phyloP scores from a whole-genome alignment of 2,888 invertebrate species.

The Drymonia ruficornis region DNA sequence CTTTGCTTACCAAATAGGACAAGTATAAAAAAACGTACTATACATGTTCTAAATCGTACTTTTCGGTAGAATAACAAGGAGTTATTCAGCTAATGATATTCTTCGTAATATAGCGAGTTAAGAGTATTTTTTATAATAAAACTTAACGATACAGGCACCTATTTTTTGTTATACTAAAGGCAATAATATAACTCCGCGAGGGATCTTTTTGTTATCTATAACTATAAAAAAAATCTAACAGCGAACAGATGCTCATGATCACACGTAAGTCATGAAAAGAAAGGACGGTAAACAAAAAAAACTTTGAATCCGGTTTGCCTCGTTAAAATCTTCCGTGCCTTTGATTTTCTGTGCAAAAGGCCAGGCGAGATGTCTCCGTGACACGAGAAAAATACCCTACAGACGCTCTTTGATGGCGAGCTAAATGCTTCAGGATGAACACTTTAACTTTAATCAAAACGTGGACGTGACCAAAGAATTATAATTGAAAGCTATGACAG shows the following conservation, averaged over 20 bases:
- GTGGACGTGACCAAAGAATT: constrained; percentile 23
- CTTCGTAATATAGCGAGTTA: not conserved
- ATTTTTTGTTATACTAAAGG: no score
- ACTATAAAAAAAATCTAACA: no score
- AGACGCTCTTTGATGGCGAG: constrained; percentile 56
- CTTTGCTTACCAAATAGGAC: no score
- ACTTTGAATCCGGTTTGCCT: constrained; percentile 72
- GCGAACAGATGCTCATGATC: no score
- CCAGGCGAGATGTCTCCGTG: constrained; percentile 42
- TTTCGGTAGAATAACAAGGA: no score
- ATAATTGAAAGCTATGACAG: constrained; percentile 12
- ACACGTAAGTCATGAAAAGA: constrained; percentile 32
- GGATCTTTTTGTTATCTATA: no score
- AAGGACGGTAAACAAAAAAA: constrained; percentile 68
- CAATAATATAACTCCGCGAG: no score
- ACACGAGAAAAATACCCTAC: constrained; percentile 33
- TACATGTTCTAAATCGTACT: constrained; percentile 12
- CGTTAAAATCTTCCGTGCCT: constrained; percentile 83
- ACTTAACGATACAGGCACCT: no score
- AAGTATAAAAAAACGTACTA: no score
- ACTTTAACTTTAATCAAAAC: constrained; percentile 40
- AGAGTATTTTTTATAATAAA: no score
- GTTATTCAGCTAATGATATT: not conserved
- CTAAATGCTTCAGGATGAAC: constrained; percentile 52
- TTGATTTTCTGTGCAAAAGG: constrained; percentile 78